Evolutionary conservation across 2,888 invertebrate species (phyloP), one percentile per base, ranked within the genome.

Genomic region (Hecatera dysodea): DNA sequence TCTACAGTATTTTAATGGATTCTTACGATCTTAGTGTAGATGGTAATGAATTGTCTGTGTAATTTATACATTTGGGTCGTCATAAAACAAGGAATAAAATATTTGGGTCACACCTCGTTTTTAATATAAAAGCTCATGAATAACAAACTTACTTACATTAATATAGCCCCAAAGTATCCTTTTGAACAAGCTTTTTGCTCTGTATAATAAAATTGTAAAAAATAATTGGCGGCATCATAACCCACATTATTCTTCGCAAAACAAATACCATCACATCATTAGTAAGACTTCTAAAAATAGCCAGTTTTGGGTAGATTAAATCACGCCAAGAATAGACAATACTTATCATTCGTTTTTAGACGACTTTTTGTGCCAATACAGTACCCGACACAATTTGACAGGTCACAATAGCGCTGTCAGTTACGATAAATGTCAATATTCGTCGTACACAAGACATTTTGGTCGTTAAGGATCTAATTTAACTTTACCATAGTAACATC

Each of bases 21-120:
- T 65, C 46, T 24, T 44, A 24, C 17, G 15, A 29, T 17, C 33
- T 53, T 33, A 36, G 29, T 39, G 2, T 12, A 22, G 57, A 36
- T 61, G 56, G 3, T 75, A 75, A 68, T 77, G 77, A 75, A 61
- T 56, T 36, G 29, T 80, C 72, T 33, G 33, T 48, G 39, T 62
- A 62, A 50, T 64, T 68, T 36, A 48, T 33, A 60, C 17, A 78
- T 53, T 62, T 69, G 65, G 75, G 44, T 69, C 52, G 59, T 75
- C 29, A 62, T 64, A 57, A 67, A 71, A 71, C 33, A 46, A 46
- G 52, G 56, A 60, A 70, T 76, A 46, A 52, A 62, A 72, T 67
- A 78, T 57, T 59, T 65, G 33, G 77, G 72, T 67, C 61, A 57
- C 46, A 39, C 15, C 22, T 50, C 42, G 24, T 12, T 67, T 63